Evolutionary conservation across 64 coral and sea anemone species (phyloP), one percentile per base, ranked within the genome.

Genomic region (Catalaphyllia jardinei): DNA sequence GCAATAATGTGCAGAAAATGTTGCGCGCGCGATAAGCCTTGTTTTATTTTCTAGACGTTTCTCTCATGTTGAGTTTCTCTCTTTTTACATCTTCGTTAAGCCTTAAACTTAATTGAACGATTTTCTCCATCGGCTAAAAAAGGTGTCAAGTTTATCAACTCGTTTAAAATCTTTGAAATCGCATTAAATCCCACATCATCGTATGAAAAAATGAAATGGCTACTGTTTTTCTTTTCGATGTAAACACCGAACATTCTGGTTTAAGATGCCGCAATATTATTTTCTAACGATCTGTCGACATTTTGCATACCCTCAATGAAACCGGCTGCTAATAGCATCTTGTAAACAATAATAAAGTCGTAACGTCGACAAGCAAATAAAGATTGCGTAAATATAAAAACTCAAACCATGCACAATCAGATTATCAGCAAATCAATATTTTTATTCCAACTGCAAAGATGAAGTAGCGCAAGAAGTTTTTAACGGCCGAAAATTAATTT

Each of bases 351-450:
- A 55, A 52, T 78, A 25, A 78, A 25, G 9, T 11, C 20, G 22
- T 28, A 38, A 22, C 50, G 50, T 78, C 18, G 15, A 78, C 12
- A 78, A 78, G 46, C 76, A 78, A 78, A 78, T 78, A 78, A 52
- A 55, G 46, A n/a, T 78, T 54, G 22, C 46, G 24, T 28, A 78
- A 78, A n/a, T 78, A 78, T 78, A 10, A 54, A 78, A 54, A 55
- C 20, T 28, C 20, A 22, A 78, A 55, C 76, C 49, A 78, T 78
- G 76, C 12, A 12, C 76, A 55, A 78, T 29, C 24, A 6, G 42
- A 55, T 78, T 78, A 52, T 55, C 15, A n/a, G 51, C 24, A n/a
- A 78, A 55, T 49, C 25, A 3, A 29, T 78, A 78, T 78, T 28
- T 5, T 27, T 76, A 42, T 49, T 54, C 52, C 52, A 14, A 55